These are phyloP conservation scores for Melanophora roralis DNA, from an alignment of 2,888 invertebrate species.

Conservation along the genomic window DNA sequence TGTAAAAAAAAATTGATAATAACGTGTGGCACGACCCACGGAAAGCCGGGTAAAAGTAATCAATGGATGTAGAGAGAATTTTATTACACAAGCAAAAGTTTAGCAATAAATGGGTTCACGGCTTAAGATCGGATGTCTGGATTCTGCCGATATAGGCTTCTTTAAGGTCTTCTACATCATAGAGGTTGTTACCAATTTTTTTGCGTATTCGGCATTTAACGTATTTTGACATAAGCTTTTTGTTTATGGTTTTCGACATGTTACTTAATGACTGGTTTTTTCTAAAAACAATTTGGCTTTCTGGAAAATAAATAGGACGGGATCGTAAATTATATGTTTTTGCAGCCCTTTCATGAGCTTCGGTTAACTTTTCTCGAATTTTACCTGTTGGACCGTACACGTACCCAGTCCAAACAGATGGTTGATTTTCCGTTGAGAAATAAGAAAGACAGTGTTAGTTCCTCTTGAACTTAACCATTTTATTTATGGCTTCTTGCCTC, in stretches of 20 bases:
- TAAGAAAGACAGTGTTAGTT: too few species aligned
- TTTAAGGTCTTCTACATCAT: background rate
- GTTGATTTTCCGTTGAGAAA: too few species aligned
- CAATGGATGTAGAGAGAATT: too few species aligned
- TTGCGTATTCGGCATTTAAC: background rate
- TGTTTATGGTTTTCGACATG: background rate
- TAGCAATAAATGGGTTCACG: too few species aligned
- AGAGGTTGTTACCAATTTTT: slow-evolving; percentile 14
- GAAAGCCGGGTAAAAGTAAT: too few species aligned
- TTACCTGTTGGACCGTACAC: too few species aligned
- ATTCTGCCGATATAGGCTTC: slow-evolving; percentile 9
- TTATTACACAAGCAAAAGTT: too few species aligned
- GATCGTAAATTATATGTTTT: background rate
- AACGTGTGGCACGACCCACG: too few species aligned
- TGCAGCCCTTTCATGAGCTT: background rate
- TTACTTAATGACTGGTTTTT: slow-evolving; percentile 15
- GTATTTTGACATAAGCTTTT: slow-evolving; percentile 21
- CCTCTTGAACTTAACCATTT: too few species aligned
- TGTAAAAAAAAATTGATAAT: too few species aligned
- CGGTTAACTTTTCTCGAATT: background rate
- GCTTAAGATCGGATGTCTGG: background rate
- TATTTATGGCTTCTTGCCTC: too few species aligned
- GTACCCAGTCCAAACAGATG: too few species aligned
- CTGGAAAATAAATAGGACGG: background rate
- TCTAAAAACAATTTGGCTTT: slow-evolving; percentile 2